Evolutionary conservation across 2,888 invertebrate genomes (phyloP).

Genomic region (Catocala nupta): DNA sequence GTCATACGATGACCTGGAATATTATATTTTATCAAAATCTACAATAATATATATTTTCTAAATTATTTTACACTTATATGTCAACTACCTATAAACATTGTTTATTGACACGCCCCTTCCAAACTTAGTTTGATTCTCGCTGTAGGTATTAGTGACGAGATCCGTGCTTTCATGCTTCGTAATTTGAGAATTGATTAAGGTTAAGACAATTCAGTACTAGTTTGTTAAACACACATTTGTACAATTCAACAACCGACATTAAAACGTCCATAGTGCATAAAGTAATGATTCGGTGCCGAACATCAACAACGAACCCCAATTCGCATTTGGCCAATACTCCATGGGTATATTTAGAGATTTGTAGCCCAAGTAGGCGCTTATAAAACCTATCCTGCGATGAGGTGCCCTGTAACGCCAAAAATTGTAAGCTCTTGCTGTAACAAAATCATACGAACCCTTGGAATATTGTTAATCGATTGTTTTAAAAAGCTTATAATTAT

Average conservation of each 20-base stretch:
- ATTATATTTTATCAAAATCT: slow-evolving; percentile 5
- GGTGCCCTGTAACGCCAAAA: slow-evolving; percentile 87
- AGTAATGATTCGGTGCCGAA: slow-evolving; percentile 66
- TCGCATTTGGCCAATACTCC: slow-evolving; percentile 88
- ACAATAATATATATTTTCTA: not conserved
- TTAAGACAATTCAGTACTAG: slow-evolving; percentile 45
- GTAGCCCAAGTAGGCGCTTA: slow-evolving; percentile 84
- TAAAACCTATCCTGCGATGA: slow-evolving; percentile 74
- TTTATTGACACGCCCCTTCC: slow-evolving; percentile 25
- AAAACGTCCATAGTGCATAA: slow-evolving; percentile 58
- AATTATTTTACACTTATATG: not conserved
- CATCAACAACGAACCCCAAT: slow-evolving; percentile 88
- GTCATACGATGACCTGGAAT: slow-evolving; percentile 88
- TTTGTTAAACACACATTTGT: slow-evolving; percentile 26
- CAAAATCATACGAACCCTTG: slow-evolving; percentile 79
- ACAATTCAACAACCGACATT: slow-evolving; percentile 40
- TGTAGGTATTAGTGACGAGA: slow-evolving; percentile 40
- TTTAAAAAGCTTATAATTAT: slow-evolving; percentile 19
- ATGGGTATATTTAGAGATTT: slow-evolving; percentile 85
- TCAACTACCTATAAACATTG: slow-evolving; percentile 12
- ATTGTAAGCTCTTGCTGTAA: slow-evolving; percentile 87
- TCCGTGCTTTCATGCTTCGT: slow-evolving; percentile 11
- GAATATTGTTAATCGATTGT: slow-evolving; percentile 63
- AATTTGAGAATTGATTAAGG: slow-evolving; percentile 20
- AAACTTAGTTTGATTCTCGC: not conserved